Evolutionary conservation across 2,888 invertebrate species (phyloP).

Genomic region (Drosophila formosana): DNA sequence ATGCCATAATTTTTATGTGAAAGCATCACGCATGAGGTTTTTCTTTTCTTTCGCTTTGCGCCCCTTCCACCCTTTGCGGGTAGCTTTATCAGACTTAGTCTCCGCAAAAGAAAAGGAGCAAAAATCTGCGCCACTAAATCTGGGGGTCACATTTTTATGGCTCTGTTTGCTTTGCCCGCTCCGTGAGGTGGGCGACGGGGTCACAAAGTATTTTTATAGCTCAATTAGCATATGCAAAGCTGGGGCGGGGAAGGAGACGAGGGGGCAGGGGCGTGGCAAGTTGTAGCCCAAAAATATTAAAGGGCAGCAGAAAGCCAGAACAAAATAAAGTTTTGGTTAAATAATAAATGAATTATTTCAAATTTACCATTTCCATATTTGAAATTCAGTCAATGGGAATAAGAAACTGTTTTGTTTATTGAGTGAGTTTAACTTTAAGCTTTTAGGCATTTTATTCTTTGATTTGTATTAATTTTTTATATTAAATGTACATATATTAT

Average conservation of each 20-base stretch:
- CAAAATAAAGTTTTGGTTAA: no score
- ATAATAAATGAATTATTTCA: no score
- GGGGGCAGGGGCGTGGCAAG: slow-evolving; percentile 11
- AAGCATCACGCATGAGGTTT: slow-evolving; percentile 75
- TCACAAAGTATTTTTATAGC: slow-evolving; percentile 78
- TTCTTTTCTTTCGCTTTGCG: slow-evolving; percentile 1
- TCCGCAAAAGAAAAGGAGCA: slow-evolving; percentile 27
- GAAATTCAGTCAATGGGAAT: no score
- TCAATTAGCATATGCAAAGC: slow-evolving; percentile 75
- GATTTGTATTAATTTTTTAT: no score
- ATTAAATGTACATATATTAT: no score
- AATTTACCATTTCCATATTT: no score
- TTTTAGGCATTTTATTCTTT: no score
- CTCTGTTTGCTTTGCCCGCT: slow-evolving; percentile 61
- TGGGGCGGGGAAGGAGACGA: not conserved
- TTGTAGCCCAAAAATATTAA: slow-evolving; percentile 9
- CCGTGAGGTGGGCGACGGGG: slow-evolving; percentile 16
- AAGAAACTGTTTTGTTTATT: no score
- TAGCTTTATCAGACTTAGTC: slow-evolving; percentile 73
- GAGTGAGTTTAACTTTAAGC: no score
- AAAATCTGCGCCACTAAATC: slow-evolving; percentile 69
- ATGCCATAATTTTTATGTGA: slow-evolving; percentile 80
- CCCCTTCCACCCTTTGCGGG: slow-evolving; percentile 2
- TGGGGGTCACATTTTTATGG: slow-evolving; percentile 64
- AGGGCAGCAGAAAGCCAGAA: slow-evolving; percentile 19